Evolutionary conservation across 2,113 vertebrate genomes (phyloP).

Genomic region (Saimiri boliviensis): DNA sequence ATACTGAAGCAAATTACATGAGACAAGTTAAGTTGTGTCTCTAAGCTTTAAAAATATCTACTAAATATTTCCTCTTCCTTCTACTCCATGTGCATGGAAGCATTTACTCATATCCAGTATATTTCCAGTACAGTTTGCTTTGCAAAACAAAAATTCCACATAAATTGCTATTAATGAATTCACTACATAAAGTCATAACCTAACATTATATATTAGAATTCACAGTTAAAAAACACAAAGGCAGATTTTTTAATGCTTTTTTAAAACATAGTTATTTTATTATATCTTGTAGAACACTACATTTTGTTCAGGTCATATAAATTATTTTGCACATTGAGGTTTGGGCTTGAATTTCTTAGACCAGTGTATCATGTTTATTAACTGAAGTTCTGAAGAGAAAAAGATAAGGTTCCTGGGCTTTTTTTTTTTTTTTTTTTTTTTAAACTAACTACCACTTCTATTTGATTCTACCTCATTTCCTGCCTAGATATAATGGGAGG

Average conservation of each 20-base stretch:
- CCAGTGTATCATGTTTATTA: background rate
- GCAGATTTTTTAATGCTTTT: background rate
- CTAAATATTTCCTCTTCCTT: background rate
- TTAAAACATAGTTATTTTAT: background rate
- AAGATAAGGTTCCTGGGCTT: background rate
- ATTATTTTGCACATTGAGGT: background rate
- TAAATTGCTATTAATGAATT: background rate
- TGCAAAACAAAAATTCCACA: background rate
- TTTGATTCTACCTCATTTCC: background rate
- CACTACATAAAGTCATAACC: background rate
- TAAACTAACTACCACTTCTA: background rate
- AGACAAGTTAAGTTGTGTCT: background rate
- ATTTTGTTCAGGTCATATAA: background rate
- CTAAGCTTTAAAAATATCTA: background rate
- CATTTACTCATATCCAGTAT: conserved; percentile 7
- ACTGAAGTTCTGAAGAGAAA: background rate
- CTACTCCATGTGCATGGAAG: background rate
- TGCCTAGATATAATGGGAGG: background rate
- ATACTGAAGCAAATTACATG: background rate
- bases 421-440: background rate
- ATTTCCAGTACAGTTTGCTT: background rate
- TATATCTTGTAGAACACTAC: background rate
- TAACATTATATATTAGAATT: background rate
- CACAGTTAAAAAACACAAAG: background rate
- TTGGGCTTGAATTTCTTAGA: background rate